A percentile compares a stretch with the other conserved stretches of the same genome.
phyloP scores from a whole-genome alignment of 2,888 invertebrate species.

The Vesta saturnalis region DNA sequence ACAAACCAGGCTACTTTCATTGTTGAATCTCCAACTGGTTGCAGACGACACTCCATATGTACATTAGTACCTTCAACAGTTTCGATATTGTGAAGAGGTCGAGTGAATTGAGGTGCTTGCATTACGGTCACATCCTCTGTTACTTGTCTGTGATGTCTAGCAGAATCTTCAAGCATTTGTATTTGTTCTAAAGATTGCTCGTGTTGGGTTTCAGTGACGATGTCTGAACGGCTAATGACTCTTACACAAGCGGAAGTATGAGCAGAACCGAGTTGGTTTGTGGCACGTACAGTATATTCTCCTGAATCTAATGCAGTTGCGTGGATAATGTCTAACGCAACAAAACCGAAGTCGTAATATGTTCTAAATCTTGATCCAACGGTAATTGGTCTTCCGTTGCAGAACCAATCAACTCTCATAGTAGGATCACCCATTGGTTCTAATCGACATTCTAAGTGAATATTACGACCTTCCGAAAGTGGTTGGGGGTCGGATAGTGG shows the following conservation, averaged over 20 bases:
- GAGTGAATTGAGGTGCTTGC: slow-evolving; percentile 88
- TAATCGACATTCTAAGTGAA: slow-evolving; percentile 90
- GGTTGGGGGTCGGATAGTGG: slow-evolving; percentile 89
- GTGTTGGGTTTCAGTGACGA: slow-evolving; percentile 90
- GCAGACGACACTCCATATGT: slow-evolving; percentile 90
- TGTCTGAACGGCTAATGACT: slow-evolving; percentile 82
- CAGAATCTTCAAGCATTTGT: slow-evolving; percentile 85
- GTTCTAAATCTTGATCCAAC: slow-evolving; percentile 93
- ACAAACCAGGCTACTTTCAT: slow-evolving; percentile 97
- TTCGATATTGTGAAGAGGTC: slow-evolving; percentile 88
- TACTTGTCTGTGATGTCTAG: slow-evolving; percentile 74
- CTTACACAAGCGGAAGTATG: slow-evolving; percentile 92
- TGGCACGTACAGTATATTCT: slow-evolving; percentile 93
- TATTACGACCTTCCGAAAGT: slow-evolving; percentile 87
- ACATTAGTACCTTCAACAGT: slow-evolving; percentile 92
- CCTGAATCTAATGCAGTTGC: slow-evolving; percentile 94
- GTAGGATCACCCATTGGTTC: slow-evolving; percentile 97
- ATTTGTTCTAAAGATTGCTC: slow-evolving; percentile 93
- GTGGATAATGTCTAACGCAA: slow-evolving; percentile 94
- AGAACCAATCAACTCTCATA: slow-evolving; percentile 96
- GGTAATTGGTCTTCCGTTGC: slow-evolving; percentile 89
- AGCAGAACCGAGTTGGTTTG: slow-evolving; percentile 92
- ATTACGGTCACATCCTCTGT: slow-evolving; percentile 84
- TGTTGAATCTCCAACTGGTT: slow-evolving; percentile 90
- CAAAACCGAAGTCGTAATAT: slow-evolving; percentile 97